phyloP scores from a whole-genome alignment of 1,140 invertebrate species.

The Acromyrmex echinatior region DNA sequence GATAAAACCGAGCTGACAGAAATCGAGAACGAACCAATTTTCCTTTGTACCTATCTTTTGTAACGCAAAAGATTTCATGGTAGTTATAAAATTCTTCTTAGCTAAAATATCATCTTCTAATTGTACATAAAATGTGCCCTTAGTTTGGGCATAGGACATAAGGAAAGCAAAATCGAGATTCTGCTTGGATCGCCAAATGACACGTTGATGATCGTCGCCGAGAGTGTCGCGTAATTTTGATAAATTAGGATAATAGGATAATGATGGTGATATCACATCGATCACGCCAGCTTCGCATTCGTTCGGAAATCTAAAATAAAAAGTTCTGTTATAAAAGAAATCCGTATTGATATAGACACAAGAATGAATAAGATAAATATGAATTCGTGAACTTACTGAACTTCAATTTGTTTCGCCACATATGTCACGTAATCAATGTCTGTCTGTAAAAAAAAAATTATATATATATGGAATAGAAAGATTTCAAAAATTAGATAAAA shows the following conservation, averaged over 20 bases:
- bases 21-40: conserved; percentile 97
- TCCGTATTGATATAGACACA: conserved; percentile 24
- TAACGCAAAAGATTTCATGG: conserved; percentile 96
- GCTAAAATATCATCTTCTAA: conserved; percentile 98
- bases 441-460: conserved; percentile 85
- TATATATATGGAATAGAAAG: background rate
- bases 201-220: conserved; percentile 95
- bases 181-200: conserved; percentile 98
- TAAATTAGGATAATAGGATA: conserved; percentile 96
- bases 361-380: conserved; percentile 3
- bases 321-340: conserved; percentile 16
- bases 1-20: conserved; percentile 97
- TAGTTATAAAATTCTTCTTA: conserved; percentile 94
- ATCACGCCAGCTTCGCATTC: conserved; percentile 94
- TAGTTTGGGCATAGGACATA: conserved; percentile 97
- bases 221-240: conserved; percentile 92
- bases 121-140: conserved; percentile 94
- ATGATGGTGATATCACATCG: conserved; percentile 95
- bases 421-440: conserved; percentile 91
- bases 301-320: conserved; percentile 89
- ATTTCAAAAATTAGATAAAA: no score
- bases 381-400: conserved; percentile 88
- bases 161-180: conserved; percentile 98
- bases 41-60: conserved; percentile 92
- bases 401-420: conserved; percentile 92